Evolutionary conservation across 1,140 invertebrate species (phyloP).

Genomic region (Brachionus manjavacas): DNA sequence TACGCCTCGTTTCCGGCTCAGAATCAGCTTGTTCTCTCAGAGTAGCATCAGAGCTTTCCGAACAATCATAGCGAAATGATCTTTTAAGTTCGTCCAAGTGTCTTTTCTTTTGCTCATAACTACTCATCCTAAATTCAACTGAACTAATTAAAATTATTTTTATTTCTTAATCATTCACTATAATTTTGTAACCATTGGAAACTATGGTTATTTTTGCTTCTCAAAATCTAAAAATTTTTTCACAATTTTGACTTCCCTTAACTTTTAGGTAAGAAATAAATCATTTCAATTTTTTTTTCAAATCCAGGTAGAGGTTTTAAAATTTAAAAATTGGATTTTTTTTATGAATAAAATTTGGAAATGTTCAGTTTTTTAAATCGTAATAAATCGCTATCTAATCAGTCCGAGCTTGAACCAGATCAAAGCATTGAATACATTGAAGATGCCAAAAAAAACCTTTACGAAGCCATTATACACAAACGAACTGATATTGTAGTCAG

Average conservation of each 20-base stretch:
- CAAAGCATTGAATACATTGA: background rate
- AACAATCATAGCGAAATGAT: background rate
- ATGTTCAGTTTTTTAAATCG: conserved; percentile 42
- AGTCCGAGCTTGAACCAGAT: background rate
- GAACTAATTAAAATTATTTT: background rate
- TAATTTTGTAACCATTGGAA: background rate
- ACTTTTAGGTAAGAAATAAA: background rate
- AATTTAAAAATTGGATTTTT: background rate
- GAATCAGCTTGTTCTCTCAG: background rate
- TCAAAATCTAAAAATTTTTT: background rate
- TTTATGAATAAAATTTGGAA: background rate
- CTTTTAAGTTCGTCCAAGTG: background rate
- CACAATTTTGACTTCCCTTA: background rate
- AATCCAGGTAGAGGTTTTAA: background rate
- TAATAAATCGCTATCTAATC: conserved; percentile 12
- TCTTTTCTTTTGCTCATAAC: background rate
- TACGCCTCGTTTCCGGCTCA: background rate
- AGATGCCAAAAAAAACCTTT: conserved; percentile 8
- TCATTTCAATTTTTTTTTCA: background rate
- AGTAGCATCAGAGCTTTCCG: background rate
- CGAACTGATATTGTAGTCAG: conserved; percentile 21
- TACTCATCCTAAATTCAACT: background rate
- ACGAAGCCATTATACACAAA: conserved; percentile 1
- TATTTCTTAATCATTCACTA: background rate
- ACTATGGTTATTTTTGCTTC: background rate